A percentile compares a stretch with the other conserved stretches of the same genome.
Conservation (phyloP, 2,888 invertebrate species). For the Euplexia lucipara region DNA sequence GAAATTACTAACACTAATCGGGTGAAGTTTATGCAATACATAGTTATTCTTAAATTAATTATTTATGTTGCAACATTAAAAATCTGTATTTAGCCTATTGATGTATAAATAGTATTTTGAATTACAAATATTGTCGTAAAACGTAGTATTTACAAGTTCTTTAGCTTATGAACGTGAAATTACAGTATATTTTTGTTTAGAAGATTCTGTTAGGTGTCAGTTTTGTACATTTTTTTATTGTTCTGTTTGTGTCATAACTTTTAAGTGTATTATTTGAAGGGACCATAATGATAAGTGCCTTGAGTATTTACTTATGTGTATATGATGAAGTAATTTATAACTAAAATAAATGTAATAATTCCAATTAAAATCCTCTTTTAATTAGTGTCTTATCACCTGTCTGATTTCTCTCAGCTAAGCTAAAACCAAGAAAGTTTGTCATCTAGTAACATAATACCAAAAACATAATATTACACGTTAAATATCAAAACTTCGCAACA, state of each 20-base stretch:
- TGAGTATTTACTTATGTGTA: conserved; percentile 82
- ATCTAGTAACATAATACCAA: not conserved
- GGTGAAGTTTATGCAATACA: conserved; percentile 29
- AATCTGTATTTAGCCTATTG: conserved; percentile 21
- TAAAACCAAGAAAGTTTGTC: not conserved
- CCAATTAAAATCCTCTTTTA: conserved; percentile 60
- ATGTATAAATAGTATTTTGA: conserved; percentile 41
- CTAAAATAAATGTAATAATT: conserved; percentile 72
- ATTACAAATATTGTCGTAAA: conserved; percentile 40
- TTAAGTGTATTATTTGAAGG: conserved; percentile 82
- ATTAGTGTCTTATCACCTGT: not conserved
- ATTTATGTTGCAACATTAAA: conserved; percentile 41
- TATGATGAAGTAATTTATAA: conserved; percentile 78
- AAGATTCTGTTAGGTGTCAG: conserved; percentile 54
- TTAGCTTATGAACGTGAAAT: conserved; percentile 43
- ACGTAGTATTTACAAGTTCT: conserved; percentile 38
- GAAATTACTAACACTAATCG: conserved; percentile 57
- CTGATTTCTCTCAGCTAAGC: not conserved
- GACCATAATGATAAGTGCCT: conserved; percentile 90
- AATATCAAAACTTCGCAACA: conserved; percentile 8
- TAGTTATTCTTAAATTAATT: conserved; percentile 35
- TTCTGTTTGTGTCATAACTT: conserved; percentile 69
- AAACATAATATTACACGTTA: not conserved
- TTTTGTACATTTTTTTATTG: conserved; percentile 68
- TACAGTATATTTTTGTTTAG: conserved; percentile 47